Base-by-base conservation (phyloP, 2,888 invertebrate species). In the Phasia obesa region DNA sequence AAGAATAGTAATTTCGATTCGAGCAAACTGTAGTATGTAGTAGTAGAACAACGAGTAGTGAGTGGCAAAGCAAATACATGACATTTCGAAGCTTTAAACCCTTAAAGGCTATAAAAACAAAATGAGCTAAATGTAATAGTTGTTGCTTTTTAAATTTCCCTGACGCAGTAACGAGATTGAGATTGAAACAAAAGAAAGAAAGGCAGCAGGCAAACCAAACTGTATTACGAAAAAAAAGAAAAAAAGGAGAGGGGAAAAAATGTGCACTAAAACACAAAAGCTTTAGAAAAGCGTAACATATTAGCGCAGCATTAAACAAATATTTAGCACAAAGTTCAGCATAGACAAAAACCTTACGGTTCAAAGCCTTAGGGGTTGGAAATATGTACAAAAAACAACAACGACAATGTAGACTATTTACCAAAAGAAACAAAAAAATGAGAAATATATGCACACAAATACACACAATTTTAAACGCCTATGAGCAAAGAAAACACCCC, bases 311-410 rank as follows among this genome's bases (percentile, higher is more conserved):
- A 83, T 83, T 83, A 83, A 83, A 71, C 79, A 83, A 83, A 83
- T 83, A 83, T 83, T 83, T 75, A 75, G 78, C 53, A 78, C 83
- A 84, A 77, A 84, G 78, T 84, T 79, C 80, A 85, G 81, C 78
- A 69, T 65, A 81, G 83, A 84, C 84, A 84, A 84, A 76, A 79
- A 85, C 85, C 85, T 79, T 75, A 77, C 71, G 76, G 69, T 77
- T 67, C 47, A 51, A 71, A 49, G 75, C 70, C 71, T 35, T 9
- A 19, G 74, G 70, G 2, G 31, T 25, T 31, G 25, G 25, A 47
- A 74, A 69, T 21, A 35, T 19, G 25, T 35, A 49, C 21, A 13
- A 27, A 62, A n/a, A 59, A 59, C 25, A 59, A 23, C 44, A 55
- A 57, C 57, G 21, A 23, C 25, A 57, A 55, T n/a, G 17, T 47